phyloP scores from a whole-genome alignment of 2,797 vertebrate genomes.

The Dryobates pubescens region DNA sequence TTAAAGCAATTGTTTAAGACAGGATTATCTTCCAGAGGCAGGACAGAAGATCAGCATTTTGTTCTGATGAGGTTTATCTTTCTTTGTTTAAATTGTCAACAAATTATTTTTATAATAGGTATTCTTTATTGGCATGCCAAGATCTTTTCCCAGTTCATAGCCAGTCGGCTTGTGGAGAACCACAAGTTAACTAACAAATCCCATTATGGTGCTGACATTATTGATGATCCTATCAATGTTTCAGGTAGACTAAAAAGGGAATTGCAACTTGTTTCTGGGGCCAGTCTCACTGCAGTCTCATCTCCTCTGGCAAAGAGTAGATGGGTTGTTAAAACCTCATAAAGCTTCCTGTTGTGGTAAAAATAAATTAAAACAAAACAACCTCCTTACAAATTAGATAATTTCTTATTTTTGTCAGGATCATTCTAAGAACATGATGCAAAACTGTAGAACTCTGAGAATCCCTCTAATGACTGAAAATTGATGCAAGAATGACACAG shows the following conservation, averaged over 20 bases:
- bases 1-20: background rate
- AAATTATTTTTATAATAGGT: background rate
- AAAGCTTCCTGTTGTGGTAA: background rate
- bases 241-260: background rate
- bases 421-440: background rate
- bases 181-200: background rate
- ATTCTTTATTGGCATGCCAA: background rate
- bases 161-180: background rate
- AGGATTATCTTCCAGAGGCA: background rate
- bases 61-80: background rate
- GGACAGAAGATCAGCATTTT: background rate
- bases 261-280: background rate
- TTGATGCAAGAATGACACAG: rapidly evolving
- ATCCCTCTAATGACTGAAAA: background rate
- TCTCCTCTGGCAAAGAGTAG: background rate
- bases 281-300: background rate
- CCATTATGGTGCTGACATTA: conserved; percentile 2
- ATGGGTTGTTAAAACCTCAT: background rate
- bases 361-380: background rate
- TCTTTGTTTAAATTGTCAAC: background rate
- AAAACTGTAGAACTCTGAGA: background rate
- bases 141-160: background rate
- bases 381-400: background rate
- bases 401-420: background rate
- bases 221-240: conserved; percentile 3